A percentile compares a stretch with the other conserved stretches of the same genome.
Conservation (phyloP, 2,797 vertebrate genomes). For the Anniella stebbinsi region DNA sequence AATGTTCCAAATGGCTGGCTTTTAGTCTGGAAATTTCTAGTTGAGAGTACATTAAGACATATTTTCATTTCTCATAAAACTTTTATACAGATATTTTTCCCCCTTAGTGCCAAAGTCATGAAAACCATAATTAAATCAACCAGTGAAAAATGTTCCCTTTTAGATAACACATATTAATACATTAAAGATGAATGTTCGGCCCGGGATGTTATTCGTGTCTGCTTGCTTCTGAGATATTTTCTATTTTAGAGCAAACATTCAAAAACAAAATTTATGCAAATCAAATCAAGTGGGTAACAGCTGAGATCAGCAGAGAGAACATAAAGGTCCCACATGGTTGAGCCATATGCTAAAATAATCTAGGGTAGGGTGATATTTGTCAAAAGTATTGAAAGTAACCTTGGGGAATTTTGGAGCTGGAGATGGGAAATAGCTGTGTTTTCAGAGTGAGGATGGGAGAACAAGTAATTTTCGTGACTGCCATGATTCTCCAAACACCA, state of each 20-base stretch:
- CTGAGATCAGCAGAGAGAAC: conserved; percentile 15
- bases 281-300: conserved; percentile 20
- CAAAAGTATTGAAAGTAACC: not conserved
- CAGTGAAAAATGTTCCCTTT: conserved; percentile 46
- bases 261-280: conserved; percentile 36
- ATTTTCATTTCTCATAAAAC: conserved; percentile 50
- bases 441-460: not conserved
- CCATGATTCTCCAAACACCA: too few species aligned
- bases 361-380: not conserved
- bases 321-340: not conserved
- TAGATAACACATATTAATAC: conserved; percentile 45
- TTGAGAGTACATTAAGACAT: conserved; percentile 20
- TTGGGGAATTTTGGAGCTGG: not conserved
- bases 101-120: conserved; percentile 29
- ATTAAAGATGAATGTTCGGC: conserved; percentile 43
- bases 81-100: conserved; percentile 47
- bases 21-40: conserved; percentile 22
- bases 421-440: not conserved
- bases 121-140: conserved; percentile 52
- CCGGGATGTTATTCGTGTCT: conserved; percentile 29
- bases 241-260: conserved; percentile 22
- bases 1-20: not conserved
- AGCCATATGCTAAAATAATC: not conserved
- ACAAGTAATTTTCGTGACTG: too few species aligned
- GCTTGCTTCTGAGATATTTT: conserved; percentile 8